These are phyloP conservation scores for Pomacea maculata DNA, from an alignment of 1,140 invertebrate species.

Conservation along the genomic window DNA sequence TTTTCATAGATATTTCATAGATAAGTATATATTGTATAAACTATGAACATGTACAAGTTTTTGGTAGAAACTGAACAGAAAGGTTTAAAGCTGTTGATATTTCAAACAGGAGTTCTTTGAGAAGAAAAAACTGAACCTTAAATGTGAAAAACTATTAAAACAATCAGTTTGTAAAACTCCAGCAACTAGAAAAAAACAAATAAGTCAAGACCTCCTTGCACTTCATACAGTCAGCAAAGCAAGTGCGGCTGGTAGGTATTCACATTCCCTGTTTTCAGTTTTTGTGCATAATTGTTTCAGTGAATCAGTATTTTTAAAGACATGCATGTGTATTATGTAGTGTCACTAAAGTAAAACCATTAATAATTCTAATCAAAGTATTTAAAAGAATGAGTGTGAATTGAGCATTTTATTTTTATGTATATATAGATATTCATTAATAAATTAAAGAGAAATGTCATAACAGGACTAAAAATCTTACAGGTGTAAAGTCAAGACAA, in stretches of 20 bases:
- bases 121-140: conserved; percentile 35
- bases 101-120: conserved; percentile 52
- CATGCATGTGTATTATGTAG: neutral
- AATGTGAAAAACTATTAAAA: conserved; percentile 19
- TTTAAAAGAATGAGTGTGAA: neutral
- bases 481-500: neutral
- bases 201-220: conserved; percentile 45
- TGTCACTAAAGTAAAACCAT: neutral
- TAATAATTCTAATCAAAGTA: neutral
- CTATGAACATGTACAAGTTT: neutral
- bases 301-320: neutral
- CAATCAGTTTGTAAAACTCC: conserved; percentile 7
- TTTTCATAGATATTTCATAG: no score
- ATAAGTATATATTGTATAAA: no score
- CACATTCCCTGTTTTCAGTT: neutral
- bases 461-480: no score
- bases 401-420: neutral
- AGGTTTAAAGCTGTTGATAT: neutral
- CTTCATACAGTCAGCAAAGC: conserved; percentile 40
- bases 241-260: conserved; percentile 3
- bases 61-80: neutral
- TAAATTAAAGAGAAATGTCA: neutral
- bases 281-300: conserved; percentile 6
- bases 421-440: no score
- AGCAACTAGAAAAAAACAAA: conserved; percentile 23